Percentiles rank a stretch among this genome's conserved stretches.
These are phyloP conservation scores for Myanophis thanlyinensis DNA, from an alignment of 2,113 vertebrate species.

Conservation along the genomic window DNA sequence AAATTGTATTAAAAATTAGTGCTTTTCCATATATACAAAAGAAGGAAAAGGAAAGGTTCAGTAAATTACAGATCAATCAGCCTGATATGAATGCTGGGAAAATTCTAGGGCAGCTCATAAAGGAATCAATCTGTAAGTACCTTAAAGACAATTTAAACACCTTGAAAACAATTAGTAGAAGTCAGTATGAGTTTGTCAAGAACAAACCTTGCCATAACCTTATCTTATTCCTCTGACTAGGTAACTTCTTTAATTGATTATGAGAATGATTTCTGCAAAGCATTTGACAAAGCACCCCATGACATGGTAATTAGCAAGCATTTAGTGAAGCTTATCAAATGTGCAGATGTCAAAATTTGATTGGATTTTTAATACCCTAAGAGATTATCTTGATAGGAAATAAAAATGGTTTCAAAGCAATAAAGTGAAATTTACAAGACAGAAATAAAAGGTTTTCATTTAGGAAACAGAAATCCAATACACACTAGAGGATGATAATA, in stretches of 20 bases:
- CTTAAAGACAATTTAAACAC: background rate
- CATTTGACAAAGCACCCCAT: background rate
- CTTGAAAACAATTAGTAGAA: background rate
- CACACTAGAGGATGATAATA: background rate
- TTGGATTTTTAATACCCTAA: background rate
- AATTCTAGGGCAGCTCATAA: background rate
- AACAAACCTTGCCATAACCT: background rate
- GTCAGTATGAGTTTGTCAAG: background rate
- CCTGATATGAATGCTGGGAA: background rate
- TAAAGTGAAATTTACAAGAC: background rate
- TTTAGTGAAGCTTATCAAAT: background rate
- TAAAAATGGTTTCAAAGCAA: background rate
- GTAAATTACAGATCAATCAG: background rate
- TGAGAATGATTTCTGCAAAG: background rate
- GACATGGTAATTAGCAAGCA: background rate
- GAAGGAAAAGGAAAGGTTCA: background rate
- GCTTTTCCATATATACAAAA: background rate
- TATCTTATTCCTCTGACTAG: background rate
- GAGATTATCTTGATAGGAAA: background rate
- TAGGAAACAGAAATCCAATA: background rate
- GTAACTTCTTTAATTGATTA: background rate
- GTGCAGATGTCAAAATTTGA: background rate
- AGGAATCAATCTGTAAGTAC: background rate
- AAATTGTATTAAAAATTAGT: background rate
- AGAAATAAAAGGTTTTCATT: background rate